A percentile compares a stretch with the other conserved stretches of the same genome.
Conservation (phyloP, 2,113 vertebrate species). For the Microtus montanus region DNA sequence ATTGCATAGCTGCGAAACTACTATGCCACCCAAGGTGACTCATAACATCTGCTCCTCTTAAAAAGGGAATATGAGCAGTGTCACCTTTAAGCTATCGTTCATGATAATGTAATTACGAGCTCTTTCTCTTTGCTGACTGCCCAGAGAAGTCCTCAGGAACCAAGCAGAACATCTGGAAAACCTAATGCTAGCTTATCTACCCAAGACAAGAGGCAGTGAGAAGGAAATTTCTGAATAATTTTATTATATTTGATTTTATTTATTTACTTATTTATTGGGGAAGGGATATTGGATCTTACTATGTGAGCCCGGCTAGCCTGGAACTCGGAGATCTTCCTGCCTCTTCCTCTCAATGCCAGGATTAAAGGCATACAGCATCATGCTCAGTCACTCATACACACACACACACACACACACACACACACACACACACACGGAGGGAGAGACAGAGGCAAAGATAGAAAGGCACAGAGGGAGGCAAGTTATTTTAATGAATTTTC, state of each 20-base stretch:
- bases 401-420: background rate
- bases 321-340: background rate
- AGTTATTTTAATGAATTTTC: background rate
- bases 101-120: background rate
- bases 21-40: constrained; percentile 47
- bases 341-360: background rate
- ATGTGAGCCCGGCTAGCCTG: background rate
- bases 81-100: background rate
- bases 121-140: constrained; percentile 10
- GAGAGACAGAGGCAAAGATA: background rate
- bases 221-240: background rate
- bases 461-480: background rate
- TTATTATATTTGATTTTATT: background rate
- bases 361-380: background rate
- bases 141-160: background rate
- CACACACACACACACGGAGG: background rate
- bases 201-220: background rate
- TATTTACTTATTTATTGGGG: background rate
- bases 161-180: background rate
- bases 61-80: constrained; percentile 27
- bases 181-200: background rate
- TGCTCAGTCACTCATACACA: background rate
- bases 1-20: constrained; percentile 13
- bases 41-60: constrained; percentile 50
- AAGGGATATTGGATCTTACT: background rate